phyloP scores from a whole-genome alignment of 2,113 vertebrate species.

The Machaerirhynchus nigripectus region DNA sequence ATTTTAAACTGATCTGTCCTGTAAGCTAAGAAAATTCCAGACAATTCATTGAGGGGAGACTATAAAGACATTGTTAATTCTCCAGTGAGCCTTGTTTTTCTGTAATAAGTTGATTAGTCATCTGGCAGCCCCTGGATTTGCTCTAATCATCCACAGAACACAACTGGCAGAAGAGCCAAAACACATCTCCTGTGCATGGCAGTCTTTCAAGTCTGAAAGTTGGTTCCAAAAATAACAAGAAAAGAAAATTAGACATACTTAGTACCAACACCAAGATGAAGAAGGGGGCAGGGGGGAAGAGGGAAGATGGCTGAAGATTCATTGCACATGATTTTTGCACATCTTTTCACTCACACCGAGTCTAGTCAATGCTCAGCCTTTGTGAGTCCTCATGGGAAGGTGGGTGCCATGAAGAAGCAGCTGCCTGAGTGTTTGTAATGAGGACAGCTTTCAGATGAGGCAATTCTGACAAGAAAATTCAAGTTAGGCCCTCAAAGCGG shows the following conservation, averaged over 20 bases:
- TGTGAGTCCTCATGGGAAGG: not conserved
- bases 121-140: slow-evolving; percentile 32
- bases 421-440: not conserved
- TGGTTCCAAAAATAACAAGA: slow-evolving; percentile 26
- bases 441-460: slow-evolving; percentile 4
- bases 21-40: slow-evolving; percentile 38
- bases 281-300: not conserved
- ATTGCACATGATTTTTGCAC: not conserved
- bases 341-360: not conserved
- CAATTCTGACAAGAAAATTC: slow-evolving; percentile 20
- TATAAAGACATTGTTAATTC: slow-evolving; percentile 33
- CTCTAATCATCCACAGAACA: slow-evolving; percentile 42
- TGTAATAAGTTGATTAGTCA: slow-evolving; percentile 43
- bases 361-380: not conserved
- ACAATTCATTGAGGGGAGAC: slow-evolving; percentile 15
- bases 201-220: not conserved
- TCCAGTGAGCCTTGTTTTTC: slow-evolving; percentile 23
- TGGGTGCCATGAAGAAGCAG: not conserved
- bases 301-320: not conserved
- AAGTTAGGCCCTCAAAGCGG: not conserved
- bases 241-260: not conserved
- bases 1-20: not conserved
- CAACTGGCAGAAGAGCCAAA: slow-evolving; percentile 22
- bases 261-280: not conserved
- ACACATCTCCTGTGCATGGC: not conserved